These are phyloP conservation scores for Diuraphis noxia DNA, from an alignment of 1,140 invertebrate genomes.

Conservation along the genomic window DNA sequence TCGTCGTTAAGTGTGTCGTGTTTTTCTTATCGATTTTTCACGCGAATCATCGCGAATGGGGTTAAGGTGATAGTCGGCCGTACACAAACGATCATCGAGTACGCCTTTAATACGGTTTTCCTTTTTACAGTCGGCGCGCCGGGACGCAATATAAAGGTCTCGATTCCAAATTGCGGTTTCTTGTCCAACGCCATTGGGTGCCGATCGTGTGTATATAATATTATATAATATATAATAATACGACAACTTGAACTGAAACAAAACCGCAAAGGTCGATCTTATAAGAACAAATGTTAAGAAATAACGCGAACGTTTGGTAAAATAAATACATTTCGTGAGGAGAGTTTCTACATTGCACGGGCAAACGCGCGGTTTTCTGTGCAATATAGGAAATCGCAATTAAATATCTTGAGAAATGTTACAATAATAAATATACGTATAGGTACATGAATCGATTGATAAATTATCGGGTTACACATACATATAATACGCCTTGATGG, in stretches of 20 bases:
- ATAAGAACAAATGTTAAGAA: constrained; percentile 24
- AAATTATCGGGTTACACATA: no score
- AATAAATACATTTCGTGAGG: not conserved
- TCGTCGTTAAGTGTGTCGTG: not conserved
- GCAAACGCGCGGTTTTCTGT: no score
- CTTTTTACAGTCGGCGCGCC: constrained; percentile 24
- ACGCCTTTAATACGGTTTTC: constrained; percentile 37
- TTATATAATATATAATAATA: no score
- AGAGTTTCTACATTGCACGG: not conserved
- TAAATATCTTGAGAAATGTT: not conserved
- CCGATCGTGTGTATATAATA: not conserved
- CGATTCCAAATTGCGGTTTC: constrained; percentile 23
- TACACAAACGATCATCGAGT: not conserved
- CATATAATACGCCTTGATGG: no score
- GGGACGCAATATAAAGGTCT: constrained; percentile 13
- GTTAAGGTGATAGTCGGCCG: constrained; percentile 41
- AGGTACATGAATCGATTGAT: not conserved
- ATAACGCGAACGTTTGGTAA: not conserved
- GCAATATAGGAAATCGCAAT: not conserved
- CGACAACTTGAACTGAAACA: constrained; percentile 16
- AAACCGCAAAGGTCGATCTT: not conserved
- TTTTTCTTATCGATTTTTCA: constrained; percentile 36
- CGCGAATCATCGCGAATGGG: constrained; percentile 6
- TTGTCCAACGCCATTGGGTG: constrained; percentile 25
- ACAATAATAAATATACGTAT: not conserved